Percentiles rank a stretch among this genome's conserved stretches.
Evolutionary conservation across 1,140 invertebrate species (phyloP).

Genomic region (Drosophila yakuba): DNA sequence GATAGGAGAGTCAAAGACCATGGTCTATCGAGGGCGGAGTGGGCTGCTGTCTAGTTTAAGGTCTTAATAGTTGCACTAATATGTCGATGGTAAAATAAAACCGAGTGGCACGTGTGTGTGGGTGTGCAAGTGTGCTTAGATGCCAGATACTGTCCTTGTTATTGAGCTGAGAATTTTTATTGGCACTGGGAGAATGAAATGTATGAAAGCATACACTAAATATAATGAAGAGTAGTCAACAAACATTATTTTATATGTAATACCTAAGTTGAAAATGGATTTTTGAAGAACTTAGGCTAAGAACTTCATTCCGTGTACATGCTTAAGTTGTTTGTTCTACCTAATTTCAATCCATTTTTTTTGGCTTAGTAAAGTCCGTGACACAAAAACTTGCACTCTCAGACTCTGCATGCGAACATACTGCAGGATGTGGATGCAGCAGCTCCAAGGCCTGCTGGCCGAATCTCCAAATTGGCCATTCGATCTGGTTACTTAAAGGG

Average conservation of each 20-base stretch:
- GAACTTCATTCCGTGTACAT: not conserved
- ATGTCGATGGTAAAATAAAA: constrained; percentile 75
- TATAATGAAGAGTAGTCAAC: not conserved
- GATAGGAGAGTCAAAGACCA: constrained; percentile 30
- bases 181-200: constrained; percentile 20
- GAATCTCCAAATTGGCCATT: constrained; percentile 75
- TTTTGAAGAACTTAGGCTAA: not conserved
- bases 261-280: too few relatives aligned
- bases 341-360: not conserved
- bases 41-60: constrained; percentile 29
- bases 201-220: not conserved
- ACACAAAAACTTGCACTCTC: constrained; percentile 25
- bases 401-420: not conserved
- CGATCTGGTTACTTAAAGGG: constrained; percentile 84
- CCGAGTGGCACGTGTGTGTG: constrained; percentile 58
- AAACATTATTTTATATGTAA: too few relatives aligned
- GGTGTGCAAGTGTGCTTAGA: constrained; percentile 11
- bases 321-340: too few relatives aligned
- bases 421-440: constrained; percentile 10
- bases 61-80: constrained; percentile 72
- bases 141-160: constrained; percentile 45
- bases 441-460: constrained; percentile 28
- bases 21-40: constrained; percentile 2
- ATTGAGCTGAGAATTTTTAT: constrained; percentile 58
- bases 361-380: constrained; percentile 8